A percentile compares a stretch with the other conserved stretches of the same genome.
Evolutionary conservation across 2,113 vertebrate species (phyloP).

Genomic region (Mirounga angustirostris): DNA sequence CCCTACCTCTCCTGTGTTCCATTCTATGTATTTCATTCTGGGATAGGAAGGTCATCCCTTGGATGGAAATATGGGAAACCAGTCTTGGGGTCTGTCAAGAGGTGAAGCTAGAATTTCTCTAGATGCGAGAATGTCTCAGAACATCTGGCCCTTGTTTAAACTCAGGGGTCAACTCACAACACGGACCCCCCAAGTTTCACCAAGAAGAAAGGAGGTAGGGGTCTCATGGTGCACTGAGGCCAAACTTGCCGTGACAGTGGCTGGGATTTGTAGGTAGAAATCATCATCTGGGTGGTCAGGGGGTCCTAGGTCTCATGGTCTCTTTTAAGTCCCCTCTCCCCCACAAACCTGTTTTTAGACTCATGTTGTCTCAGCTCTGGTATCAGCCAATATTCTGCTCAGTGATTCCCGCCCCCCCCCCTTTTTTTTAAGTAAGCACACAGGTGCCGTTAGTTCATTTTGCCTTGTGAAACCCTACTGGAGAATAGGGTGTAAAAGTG

Average conservation of each 20-base stretch:
- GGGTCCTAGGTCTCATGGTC: not conserved
- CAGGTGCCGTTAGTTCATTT: slow-evolving; percentile 67
- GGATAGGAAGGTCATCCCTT: not conserved
- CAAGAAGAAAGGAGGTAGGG: not conserved
- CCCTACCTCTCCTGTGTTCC: not conserved
- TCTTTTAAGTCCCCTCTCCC: not conserved
- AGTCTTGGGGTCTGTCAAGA: not conserved
- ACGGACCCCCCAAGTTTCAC: too few relatives aligned
- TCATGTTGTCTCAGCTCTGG: not conserved
- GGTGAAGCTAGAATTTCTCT: not conserved
- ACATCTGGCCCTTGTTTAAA: not conserved
- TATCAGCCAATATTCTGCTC: not conserved
- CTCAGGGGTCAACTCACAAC: not conserved
- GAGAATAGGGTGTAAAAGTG: slow-evolving; percentile 66
- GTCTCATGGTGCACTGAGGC: fast-evolving
- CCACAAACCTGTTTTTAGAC: not conserved
- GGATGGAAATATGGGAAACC: not conserved
- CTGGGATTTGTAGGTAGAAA: not conserved
- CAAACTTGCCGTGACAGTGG: fast-evolving
- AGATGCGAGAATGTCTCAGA: not conserved
- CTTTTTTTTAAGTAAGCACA: not conserved
- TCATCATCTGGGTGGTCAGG: not conserved
- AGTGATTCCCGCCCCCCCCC: too few relatives aligned
- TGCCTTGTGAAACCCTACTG: slow-evolving; percentile 58
- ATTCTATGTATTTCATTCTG: not conserved